A percentile compares a stretch with the other conserved stretches of the same genome.
phyloP scores from a whole-genome alignment of 2,113 vertebrate species.

The Indicator maculatus region DNA sequence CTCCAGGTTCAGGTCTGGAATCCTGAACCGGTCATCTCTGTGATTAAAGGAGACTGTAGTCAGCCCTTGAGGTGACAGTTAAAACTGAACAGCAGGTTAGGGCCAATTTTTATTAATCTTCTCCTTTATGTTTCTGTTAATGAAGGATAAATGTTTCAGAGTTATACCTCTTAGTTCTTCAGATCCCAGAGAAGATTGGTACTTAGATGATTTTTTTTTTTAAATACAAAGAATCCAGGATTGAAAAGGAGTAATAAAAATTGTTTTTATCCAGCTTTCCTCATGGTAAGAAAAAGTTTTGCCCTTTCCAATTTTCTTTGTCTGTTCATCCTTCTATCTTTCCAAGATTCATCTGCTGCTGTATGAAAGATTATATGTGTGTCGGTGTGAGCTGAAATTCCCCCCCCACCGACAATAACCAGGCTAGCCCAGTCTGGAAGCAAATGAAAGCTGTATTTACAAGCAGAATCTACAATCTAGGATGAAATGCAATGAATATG shows the following conservation, averaged over 20 bases:
- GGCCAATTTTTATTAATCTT: constrained; percentile 51
- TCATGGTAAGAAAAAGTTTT: background rate
- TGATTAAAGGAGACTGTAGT: background rate
- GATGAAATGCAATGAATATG: too few relatives aligned
- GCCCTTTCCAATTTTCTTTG: background rate
- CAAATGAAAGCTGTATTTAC: too few relatives aligned
- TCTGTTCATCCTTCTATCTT: background rate
- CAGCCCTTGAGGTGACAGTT: background rate
- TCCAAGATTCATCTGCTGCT: background rate
- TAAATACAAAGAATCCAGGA: too few relatives aligned
- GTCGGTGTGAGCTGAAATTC: too few relatives aligned
- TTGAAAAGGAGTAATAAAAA: too few relatives aligned
- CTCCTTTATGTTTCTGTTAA: constrained; percentile 58
- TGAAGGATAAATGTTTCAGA: constrained; percentile 41
- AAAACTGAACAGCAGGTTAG: constrained; percentile 27
- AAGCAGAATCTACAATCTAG: too few relatives aligned
- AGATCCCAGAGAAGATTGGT: constrained; percentile 23
- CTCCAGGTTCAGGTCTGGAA: background rate
- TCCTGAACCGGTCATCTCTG: background rate
- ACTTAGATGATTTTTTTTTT: background rate
- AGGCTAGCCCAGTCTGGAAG: too few relatives aligned
- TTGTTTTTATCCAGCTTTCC: background rate
- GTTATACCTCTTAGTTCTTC: constrained; percentile 33
- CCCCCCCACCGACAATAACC: too few relatives aligned
- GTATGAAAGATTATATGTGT: background rate